phyloP scores from a whole-genome alignment of 2,888 invertebrate genomes.

The Rhingia campestris region DNA sequence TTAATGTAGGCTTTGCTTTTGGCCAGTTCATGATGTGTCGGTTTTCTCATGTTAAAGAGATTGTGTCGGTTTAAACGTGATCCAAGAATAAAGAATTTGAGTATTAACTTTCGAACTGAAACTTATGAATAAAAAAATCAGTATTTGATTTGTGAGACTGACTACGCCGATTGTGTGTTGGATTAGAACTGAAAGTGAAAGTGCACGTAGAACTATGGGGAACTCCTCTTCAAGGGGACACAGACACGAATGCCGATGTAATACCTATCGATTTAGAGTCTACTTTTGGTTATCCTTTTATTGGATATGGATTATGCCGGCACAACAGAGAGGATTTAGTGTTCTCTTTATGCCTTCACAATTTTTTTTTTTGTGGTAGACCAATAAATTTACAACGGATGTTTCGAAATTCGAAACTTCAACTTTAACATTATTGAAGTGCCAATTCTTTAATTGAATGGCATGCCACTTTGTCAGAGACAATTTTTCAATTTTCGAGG shows the following conservation, averaged over 20 bases:
- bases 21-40: conserved; percentile 31
- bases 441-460: too few relatives aligned
- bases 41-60: conserved; percentile 42
- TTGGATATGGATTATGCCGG: neutral
- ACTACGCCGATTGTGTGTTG: conserved; percentile 50
- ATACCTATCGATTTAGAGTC: conserved; percentile 26
- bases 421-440: too few relatives aligned
- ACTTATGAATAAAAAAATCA: neutral
- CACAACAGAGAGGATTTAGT: neutral
- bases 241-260: conserved; percentile 17
- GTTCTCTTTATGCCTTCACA: neutral
- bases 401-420: too few relatives aligned
- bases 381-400: too few relatives aligned
- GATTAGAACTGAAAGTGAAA: conserved; percentile 52
- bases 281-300: conserved; percentile 11
- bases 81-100: too few relatives aligned
- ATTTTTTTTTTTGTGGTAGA: neutral
- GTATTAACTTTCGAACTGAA: neutral
- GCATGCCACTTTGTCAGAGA: neutral
- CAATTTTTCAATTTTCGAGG: neutral
- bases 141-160: conserved; percentile 34
- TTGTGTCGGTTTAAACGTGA: neutral
- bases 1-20: conserved; percentile 49
- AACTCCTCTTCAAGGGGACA: neutral
- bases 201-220: conserved; percentile 15